Evolutionary conservation across 2,113 vertebrate genomes (phyloP), one percentile per base, ranked within the genome.

Genomic region (Rhinoderma darwinii): DNA sequence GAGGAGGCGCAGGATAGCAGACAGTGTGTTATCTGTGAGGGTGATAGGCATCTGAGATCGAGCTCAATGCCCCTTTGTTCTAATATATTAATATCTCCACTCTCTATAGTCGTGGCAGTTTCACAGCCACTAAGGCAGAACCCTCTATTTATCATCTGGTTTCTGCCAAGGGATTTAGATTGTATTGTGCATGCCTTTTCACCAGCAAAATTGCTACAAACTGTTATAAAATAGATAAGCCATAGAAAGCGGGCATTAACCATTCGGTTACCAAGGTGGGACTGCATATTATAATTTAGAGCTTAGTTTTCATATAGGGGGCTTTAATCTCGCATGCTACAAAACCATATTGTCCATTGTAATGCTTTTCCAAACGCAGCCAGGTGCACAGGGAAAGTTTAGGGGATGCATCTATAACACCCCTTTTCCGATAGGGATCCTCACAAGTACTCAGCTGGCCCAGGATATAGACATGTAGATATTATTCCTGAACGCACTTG

Each of bases 11-110:
- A 25, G 75, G 59, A 80, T 51, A 41, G 20, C 27, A 86, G 61
- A 80, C 84, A 77, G 84, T 86, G 54, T 51, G 74, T 79, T 79
- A 80, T 86, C 75, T 86, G 84, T 86, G 75, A 77, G 25, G 50
- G 37, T 68, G 84, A 79, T 86, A 80, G 44, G 61, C 41, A 86
- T 79, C 75, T 86, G 56, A 70, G 76, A 54, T 86, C 44, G n/a
- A 41, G 44, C 84, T 80, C 75, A 86, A 86, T 80, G 59, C 84
- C 30, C 75, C 84, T 86, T 86, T 86, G 84, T 86, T 80, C 75
- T 78, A 41, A 70, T 22, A 70, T 61, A 79, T 86, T 86, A 86
- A 51, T 70, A 79, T 86, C 76, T 79, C 56, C 37, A 22, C 32
- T 86, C 73, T 61, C 30, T 78, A 50, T 41, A 17, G 59, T 78